phyloP scores from a whole-genome alignment of 2,797 vertebrate genomes.

The Cyclura pinguis region DNA sequence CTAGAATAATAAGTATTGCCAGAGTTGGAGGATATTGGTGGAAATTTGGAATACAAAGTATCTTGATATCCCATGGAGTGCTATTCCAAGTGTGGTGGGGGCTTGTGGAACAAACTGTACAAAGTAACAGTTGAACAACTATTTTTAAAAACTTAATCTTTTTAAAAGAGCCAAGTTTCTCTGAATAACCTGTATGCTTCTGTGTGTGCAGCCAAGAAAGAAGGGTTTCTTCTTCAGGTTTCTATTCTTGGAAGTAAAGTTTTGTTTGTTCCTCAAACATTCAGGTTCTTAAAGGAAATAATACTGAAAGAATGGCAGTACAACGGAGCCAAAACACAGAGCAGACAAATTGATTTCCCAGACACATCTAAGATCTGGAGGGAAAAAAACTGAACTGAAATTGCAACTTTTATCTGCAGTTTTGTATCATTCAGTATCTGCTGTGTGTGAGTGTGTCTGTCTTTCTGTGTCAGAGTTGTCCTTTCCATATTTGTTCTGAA shows the following conservation, averaged over 20 bases:
- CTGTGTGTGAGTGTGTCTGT: too few relatives aligned
- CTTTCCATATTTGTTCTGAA: not conserved
- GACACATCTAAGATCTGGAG: not conserved
- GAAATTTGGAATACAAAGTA: not conserved
- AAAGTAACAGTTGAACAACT: not conserved
- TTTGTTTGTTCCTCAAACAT: not conserved
- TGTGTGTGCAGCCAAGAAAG: not conserved
- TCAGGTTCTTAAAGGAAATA: not conserved
- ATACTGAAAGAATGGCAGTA: not conserved
- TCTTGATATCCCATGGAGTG: not conserved
- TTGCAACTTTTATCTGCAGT: not conserved
- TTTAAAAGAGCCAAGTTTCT: not conserved
- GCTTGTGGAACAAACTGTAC: not conserved
- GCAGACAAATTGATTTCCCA: not conserved
- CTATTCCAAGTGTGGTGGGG: too few relatives aligned
- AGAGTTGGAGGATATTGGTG: not conserved
- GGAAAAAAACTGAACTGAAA: not conserved
- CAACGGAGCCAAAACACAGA: not conserved
- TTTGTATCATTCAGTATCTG: not conserved
- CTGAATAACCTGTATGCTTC: too few relatives aligned
- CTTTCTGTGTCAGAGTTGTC: not conserved
- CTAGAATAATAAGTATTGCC: not conserved
- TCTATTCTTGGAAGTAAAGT: not conserved
- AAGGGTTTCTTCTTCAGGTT: not conserved
- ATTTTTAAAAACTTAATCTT: not conserved